Evolutionary conservation across 2,797 vertebrate species (phyloP).

Genomic region (Benthosema pterotum): DNA sequence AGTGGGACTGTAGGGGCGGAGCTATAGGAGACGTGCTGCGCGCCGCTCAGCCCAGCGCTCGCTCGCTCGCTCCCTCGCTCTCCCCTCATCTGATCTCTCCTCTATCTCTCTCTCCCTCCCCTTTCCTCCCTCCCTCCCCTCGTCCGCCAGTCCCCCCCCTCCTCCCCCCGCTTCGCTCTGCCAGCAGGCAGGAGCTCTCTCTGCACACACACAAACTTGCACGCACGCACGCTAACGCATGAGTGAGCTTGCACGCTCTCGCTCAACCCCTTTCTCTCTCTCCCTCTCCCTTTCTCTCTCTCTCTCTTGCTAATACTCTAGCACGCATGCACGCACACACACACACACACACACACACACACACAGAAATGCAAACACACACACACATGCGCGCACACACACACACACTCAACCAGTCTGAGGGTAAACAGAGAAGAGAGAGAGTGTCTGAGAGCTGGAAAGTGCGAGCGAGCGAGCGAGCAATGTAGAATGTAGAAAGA

Average conservation of each 20-base stretch:
- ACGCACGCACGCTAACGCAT: conserved; percentile 50
- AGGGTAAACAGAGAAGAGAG: conserved; percentile 69
- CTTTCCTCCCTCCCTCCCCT: conserved; percentile 57
- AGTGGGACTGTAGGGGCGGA: conserved; percentile 81
- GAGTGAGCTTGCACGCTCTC: conserved; percentile 63
- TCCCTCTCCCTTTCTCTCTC: conserved; percentile 52
- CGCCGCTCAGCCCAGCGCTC: too few relatives aligned
- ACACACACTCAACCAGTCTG: conserved; percentile 63
- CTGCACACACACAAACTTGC: conserved; percentile 27
- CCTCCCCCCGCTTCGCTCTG: conserved; percentile 74
- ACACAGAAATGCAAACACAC: conserved; percentile 69
- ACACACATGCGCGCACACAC: conserved; percentile 64
- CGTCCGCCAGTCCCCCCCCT: conserved; percentile 65
- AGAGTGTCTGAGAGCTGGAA: conserved; percentile 26
- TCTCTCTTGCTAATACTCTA: conserved; percentile 73
- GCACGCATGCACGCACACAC: conserved; percentile 18
- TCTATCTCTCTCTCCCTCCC: conserved; percentile 70
- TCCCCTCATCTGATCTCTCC: conserved; percentile 81
- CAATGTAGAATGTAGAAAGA: conserved; percentile 58
- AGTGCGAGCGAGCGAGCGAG: conserved; percentile 25
- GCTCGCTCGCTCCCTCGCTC: too few relatives aligned
- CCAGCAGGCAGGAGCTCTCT: conserved; percentile 70
- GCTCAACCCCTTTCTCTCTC: conserved; percentile 50
- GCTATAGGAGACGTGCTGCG: conserved; percentile 77
- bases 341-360: conserved; percentile 64